Percentiles rank a stretch among this genome's conserved stretches.
Conservation (phyloP, 2,113 vertebrate genomes). For the Epinephelus lanceolatus region DNA sequence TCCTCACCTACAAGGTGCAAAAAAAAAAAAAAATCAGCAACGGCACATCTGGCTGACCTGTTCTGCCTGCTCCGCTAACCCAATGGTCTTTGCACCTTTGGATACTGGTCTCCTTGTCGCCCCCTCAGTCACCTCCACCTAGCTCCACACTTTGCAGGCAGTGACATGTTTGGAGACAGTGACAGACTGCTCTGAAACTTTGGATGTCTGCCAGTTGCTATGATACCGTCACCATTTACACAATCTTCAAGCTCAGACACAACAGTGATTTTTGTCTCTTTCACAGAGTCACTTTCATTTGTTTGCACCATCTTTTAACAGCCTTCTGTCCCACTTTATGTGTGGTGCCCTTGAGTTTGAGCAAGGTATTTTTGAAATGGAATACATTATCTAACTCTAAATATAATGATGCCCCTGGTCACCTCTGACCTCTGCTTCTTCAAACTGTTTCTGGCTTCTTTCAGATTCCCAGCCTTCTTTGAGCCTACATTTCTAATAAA, state of each 20-base stretch:
- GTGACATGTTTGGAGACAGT: conserved; percentile 29
- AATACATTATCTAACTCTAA: conserved; percentile 24
- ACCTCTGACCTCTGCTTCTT: conserved; percentile 28
- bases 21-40: conserved; percentile 27
- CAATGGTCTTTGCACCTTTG: conserved; percentile 19
- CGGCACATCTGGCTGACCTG: conserved; percentile 42
- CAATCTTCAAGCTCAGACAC: conserved; percentile 26
- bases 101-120: not conserved
- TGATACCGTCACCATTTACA: conserved; percentile 54
- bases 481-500: conserved; percentile 38
- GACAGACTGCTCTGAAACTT: conserved; percentile 40
- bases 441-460: conserved; percentile 1
- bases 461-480: conserved; percentile 1
- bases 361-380: conserved; percentile 17
- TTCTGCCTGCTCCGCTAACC: not conserved
- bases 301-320: not conserved
- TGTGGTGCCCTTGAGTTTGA: conserved; percentile 19
- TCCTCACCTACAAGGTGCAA: conserved; percentile 8
- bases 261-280: conserved; percentile 18
- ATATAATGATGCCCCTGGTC: not conserved
- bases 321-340: not conserved
- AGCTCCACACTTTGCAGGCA: conserved; percentile 10
- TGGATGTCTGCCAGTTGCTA: conserved; percentile 66
- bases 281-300: conserved; percentile 30
- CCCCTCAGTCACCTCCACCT: conserved; percentile 11